These are phyloP conservation scores for Antheraea yamamai DNA, from an alignment of 2,888 invertebrate species.

Conservation along the genomic window DNA sequence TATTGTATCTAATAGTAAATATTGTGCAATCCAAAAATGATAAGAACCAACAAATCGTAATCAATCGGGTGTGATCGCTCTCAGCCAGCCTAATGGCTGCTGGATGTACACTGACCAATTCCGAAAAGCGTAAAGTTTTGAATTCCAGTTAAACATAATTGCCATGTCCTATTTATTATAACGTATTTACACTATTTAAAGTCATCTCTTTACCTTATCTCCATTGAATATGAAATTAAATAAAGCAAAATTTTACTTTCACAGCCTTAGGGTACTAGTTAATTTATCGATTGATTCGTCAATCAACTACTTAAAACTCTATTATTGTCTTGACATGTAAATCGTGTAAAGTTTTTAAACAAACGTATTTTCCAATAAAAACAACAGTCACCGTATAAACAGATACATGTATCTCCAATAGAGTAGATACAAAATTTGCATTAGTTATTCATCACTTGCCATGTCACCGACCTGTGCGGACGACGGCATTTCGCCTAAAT, in stretches of 20 bases:
- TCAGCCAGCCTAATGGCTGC: too few species aligned
- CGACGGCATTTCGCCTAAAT: conserved; percentile 60
- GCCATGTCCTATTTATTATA: background rate
- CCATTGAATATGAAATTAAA: background rate
- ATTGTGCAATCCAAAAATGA: too few species aligned
- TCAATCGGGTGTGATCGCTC: too few species aligned
- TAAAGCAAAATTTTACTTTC: background rate
- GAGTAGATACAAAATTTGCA: conserved; percentile 5
- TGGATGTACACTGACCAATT: too few species aligned
- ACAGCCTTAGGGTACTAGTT: background rate
- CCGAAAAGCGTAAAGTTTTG: too few species aligned
- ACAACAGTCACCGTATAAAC: conserved; percentile 11
- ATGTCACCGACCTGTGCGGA: conserved; percentile 55
- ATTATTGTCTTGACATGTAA: background rate
- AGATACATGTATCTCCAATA: conserved; percentile 16
- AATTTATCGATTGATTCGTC: too few species aligned
- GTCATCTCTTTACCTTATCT: background rate
- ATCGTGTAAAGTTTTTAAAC: conserved; percentile 1
- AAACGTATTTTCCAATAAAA: conserved; percentile 12
- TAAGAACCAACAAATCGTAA: too few species aligned
- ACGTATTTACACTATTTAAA: background rate
- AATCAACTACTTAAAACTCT: background rate
- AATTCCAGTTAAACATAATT: background rate
- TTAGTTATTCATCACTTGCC: conserved; percentile 20
- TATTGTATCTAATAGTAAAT: too few species aligned